Percentiles rank a stretch among this genome's conserved stretches.
phyloP scores from a whole-genome alignment of 2,797 vertebrate genomes.

The Sciurus vulgaris region DNA sequence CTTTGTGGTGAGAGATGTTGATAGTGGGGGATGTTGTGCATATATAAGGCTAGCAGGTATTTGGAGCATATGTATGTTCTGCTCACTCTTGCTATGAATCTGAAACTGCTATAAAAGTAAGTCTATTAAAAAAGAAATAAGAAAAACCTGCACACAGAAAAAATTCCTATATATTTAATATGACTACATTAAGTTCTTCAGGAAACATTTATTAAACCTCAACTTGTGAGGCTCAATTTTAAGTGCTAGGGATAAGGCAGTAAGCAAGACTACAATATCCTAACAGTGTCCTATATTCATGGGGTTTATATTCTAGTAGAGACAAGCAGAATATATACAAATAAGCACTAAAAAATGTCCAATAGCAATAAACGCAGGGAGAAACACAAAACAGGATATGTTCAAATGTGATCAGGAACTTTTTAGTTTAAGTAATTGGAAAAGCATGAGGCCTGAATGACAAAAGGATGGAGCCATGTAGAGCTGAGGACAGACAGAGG shows the following conservation, averaged over 20 bases:
- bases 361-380: background rate
- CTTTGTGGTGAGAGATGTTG: background rate
- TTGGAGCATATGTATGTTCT: background rate
- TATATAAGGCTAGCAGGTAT: background rate
- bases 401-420: background rate
- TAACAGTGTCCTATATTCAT: background rate
- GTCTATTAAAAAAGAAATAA: background rate
- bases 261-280: background rate
- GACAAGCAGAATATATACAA: background rate
- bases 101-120: constrained; percentile 1
- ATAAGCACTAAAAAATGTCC: background rate
- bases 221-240: background rate
- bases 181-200: background rate
- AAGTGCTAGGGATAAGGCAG: background rate
- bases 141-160: background rate
- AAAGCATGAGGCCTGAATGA: background rate
- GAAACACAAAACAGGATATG: background rate
- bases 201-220: constrained; percentile 7
- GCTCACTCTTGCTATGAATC: constrained; percentile 12
- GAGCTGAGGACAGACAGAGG: background rate
- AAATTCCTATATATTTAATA: background rate
- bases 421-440: constrained; percentile 11
- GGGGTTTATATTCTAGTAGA: background rate
- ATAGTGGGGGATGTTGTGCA: background rate
- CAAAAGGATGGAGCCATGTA: background rate